Evolutionary conservation across 2,113 vertebrate species (phyloP).

Genomic region (Herpetotheres cachinnans): DNA sequence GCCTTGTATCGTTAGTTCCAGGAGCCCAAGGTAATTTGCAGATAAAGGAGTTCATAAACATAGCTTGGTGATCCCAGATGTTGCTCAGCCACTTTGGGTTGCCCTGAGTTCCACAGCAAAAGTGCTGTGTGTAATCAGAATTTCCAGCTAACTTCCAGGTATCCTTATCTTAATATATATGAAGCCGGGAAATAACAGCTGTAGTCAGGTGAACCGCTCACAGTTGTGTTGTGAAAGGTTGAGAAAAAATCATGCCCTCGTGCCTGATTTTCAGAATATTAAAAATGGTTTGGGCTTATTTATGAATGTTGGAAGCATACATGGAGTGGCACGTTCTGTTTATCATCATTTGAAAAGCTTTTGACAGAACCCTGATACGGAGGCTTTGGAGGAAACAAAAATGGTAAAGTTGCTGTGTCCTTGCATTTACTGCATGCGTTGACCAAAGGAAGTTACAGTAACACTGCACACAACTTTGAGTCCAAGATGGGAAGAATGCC

Average conservation of each 20-base stretch:
- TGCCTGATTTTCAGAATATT: not conserved
- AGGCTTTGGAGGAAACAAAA: not conserved
- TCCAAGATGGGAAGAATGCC: not conserved
- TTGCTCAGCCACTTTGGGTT: not conserved
- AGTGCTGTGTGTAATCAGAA: not conserved
- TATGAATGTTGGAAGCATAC: not conserved
- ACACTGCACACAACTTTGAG: not conserved
- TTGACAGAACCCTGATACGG: rapidly evolving
- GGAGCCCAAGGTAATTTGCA: not conserved
- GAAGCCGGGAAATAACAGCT: not conserved
- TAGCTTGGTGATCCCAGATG: not conserved
- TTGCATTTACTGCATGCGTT: not conserved
- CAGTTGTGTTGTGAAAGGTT: not conserved
- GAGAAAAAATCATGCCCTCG: not conserved
- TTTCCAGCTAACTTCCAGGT: not conserved
- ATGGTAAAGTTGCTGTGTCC: not conserved
- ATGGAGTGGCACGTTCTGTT: not conserved
- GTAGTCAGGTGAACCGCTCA: not conserved
- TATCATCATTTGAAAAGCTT: not conserved
- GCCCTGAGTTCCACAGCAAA: not conserved
- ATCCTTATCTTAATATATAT: not conserved
- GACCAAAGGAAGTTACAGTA: not conserved
- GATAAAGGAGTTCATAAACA: not conserved
- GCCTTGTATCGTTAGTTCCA: not conserved
- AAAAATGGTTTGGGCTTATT: not conserved